Evolutionary conservation across 2,113 vertebrate genomes (phyloP), one percentile per base, ranked within the genome.

Genomic region (Colistium nudipinnis): DNA sequence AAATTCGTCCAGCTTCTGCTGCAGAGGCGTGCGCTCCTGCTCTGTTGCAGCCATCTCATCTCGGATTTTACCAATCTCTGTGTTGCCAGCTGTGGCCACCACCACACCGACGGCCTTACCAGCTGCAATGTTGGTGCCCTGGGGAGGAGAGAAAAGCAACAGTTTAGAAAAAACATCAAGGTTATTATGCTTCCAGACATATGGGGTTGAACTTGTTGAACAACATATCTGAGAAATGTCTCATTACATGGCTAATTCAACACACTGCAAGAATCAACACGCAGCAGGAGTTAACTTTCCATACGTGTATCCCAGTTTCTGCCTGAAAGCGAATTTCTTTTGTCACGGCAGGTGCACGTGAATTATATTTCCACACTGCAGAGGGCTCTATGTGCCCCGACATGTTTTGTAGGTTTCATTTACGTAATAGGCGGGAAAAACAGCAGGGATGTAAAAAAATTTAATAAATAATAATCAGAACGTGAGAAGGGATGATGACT

Each of bases 111-210:
- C 93, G 12, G 98, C 98, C 83, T 97, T 98, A 6, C 97, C 98
- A 11, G 98, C 97, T 48, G 98, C 95, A 36, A 99, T 98, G 85
- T 99, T 99, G 38, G 98, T 99, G 59, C 98, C 98, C 98, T 99
- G 54, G 1, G 20, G 59, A 24, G 12, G 20, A 51, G 25, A 0
- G 30, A 35, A 62, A 55, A 11, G 12, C 3, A 41, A 5, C 4
- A 31, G 30, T 1, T 16, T 2, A 22, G 12, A 1, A 49, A 6
- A 31, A 47, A 28, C 20, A 39, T 14, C 17, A 36, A 16, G 54
- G 4, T 3, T 8, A 49, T 16, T 19, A 3, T 4, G 22, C 28
- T 36, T 22, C 13, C 10, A 12, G 41, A 5, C 4, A 54, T 22
- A 27, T 20, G 2, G 11, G 3, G 1, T n/a, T 2, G 52, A 72